These are phyloP conservation scores for Lepidochrysops patricia DNA, from an alignment of 2,888 invertebrate species.

Conservation along the genomic window DNA sequence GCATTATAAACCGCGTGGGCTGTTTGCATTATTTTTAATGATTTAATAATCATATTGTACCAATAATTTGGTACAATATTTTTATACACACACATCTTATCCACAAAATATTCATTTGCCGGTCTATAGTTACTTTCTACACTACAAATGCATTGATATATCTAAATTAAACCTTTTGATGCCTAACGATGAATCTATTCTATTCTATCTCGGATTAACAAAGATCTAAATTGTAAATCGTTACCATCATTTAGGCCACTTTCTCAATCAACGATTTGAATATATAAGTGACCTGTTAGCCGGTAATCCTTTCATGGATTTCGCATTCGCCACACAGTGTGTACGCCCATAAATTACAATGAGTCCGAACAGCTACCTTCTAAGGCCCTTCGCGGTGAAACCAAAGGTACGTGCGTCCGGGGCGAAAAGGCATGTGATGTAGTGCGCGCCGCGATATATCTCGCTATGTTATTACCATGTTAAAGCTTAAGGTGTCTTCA, in stretches of 20 bases:
- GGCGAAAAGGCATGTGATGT: conserved; percentile 20
- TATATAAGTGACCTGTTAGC: conserved; percentile 30
- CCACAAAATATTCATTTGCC: too few relatives aligned
- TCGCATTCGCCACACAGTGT: conserved; percentile 48
- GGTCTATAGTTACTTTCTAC: too few relatives aligned
- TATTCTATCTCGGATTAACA: too few relatives aligned
- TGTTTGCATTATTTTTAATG: too few relatives aligned
- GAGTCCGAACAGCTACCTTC: conserved; percentile 36
- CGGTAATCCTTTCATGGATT: conserved; percentile 58
- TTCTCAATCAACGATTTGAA: conserved; percentile 18
- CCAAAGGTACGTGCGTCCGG: conserved; percentile 41
- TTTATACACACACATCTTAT: too few relatives aligned
- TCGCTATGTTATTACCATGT: background rate
- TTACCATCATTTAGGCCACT: background rate
- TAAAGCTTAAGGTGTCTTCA: too few relatives aligned
- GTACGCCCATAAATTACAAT: conserved; percentile 67
- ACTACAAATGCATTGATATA: too few relatives aligned
- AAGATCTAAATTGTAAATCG: background rate
- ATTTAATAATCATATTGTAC: too few relatives aligned
- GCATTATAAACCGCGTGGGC: background rate
- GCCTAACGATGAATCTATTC: too few relatives aligned
- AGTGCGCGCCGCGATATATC: conserved; percentile 19
- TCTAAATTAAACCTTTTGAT: too few relatives aligned
- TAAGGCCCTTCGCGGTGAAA: conserved; percentile 32
- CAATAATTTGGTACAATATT: too few relatives aligned